Conservation (phyloP, 2,888 invertebrate genomes). For the Calameuta filiformis region DNA sequence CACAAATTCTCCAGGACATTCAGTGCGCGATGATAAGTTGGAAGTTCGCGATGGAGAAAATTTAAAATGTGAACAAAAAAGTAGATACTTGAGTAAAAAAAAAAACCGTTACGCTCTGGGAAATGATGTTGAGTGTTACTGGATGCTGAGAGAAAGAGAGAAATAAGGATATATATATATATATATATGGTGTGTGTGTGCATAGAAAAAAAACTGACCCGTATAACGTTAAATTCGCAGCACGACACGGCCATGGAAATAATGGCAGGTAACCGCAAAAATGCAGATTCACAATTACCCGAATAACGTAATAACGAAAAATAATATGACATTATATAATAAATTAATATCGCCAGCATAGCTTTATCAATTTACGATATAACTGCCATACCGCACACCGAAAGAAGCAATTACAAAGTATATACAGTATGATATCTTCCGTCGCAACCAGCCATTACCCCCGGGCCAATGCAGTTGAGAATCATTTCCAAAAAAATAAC, state of each 20-base stretch:
- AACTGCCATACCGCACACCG: too few relatives aligned
- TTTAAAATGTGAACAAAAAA: not conserved
- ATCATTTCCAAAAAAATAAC: not conserved
- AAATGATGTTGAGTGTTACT: not conserved
- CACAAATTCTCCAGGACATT: not conserved
- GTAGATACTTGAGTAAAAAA: not conserved
- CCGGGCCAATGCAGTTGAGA: too few relatives aligned
- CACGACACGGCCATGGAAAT: not conserved
- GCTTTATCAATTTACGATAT: not conserved
- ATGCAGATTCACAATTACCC: constrained; percentile 37
- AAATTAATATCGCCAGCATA: not conserved
- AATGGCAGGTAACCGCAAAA: constrained; percentile 19
- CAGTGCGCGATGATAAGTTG: not conserved
- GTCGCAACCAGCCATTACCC: not conserved
- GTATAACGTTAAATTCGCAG: not conserved
- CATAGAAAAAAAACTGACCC: not conserved
- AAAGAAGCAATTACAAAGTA: too few relatives aligned
- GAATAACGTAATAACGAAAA: constrained; percentile 27
- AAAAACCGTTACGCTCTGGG: not conserved
- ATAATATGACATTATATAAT: not conserved
- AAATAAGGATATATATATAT: not conserved
- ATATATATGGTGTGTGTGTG: too few relatives aligned
- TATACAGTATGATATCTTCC: not conserved
- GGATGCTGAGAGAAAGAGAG: not conserved
- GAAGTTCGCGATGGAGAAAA: not conserved